Evolutionary conservation across 2,113 vertebrate genomes (phyloP).

Genomic region (Talpa occidentalis): DNA sequence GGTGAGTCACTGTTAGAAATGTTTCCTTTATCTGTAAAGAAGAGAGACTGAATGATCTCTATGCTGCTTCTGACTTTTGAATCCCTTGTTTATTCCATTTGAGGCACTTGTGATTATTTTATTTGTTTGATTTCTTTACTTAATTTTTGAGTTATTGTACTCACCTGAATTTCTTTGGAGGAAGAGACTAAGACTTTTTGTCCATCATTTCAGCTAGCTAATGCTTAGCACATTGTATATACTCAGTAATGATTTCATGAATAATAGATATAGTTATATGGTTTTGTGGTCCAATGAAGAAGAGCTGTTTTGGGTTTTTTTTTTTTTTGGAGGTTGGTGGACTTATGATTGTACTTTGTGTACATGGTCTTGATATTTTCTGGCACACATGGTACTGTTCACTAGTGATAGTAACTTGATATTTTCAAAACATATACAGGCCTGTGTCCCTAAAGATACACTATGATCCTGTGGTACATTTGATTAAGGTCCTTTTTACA

Average conservation of each 20-base stretch:
- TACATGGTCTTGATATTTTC: neutral
- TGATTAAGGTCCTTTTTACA: slow-evolving; percentile 24
- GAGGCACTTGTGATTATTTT: neutral
- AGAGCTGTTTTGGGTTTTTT: neutral
- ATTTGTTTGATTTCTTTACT: neutral
- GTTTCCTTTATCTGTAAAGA: neutral
- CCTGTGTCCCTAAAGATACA: neutral
- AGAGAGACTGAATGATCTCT: neutral
- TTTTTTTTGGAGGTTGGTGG: neutral
- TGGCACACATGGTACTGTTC: neutral
- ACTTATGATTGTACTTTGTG: neutral
- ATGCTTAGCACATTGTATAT: neutral
- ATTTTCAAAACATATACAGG: neutral
- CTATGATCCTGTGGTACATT: neutral
- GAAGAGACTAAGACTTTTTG: neutral
- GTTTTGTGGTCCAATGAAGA: neutral
- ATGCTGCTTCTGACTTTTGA: neutral
- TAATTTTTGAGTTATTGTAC: neutral
- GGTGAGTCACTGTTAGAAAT: neutral
- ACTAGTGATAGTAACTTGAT: slow-evolving; percentile 18
- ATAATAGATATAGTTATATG: neutral
- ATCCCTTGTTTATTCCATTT: neutral
- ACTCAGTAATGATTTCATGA: neutral
- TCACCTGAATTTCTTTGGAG: neutral
- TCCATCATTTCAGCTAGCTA: neutral